Evolutionary conservation across 2,797 vertebrate species (phyloP).

Genomic region (Apodemus agrarius): DNA sequence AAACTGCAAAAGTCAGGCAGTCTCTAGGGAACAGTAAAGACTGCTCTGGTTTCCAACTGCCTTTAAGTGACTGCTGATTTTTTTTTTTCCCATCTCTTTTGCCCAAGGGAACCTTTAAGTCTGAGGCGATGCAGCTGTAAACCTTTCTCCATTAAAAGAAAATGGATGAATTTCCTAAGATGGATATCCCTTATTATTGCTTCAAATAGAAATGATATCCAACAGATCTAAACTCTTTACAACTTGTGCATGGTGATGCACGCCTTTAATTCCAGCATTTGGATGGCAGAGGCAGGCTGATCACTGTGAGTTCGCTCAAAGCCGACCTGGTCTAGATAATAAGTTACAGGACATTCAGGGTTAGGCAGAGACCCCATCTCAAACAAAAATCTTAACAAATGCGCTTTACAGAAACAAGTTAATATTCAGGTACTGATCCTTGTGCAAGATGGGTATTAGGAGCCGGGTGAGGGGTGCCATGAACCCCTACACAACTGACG

Average conservation of each 20-base stretch:
- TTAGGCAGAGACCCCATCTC: not conserved
- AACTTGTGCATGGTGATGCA: not conserved
- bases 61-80: not conserved
- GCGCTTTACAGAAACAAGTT: not conserved
- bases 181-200: not conserved
- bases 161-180: not conserved
- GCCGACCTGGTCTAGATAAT: not conserved
- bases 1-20: not conserved
- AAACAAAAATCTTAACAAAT: not conserved
- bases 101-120: not conserved
- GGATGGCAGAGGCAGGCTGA: not conserved
- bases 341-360: not conserved
- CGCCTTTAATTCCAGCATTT: not conserved
- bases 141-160: not conserved
- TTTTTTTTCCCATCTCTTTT: not conserved
- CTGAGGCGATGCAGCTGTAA: not conserved
- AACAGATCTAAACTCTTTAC: not conserved
- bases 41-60: not conserved
- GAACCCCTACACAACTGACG: accelerated
- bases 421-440: not conserved
- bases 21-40: not conserved
- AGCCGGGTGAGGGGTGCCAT: accelerated
- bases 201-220: not conserved
- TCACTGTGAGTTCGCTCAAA: not conserved
- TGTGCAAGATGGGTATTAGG: not conserved